Evolutionary conservation across 1,140 invertebrate genomes (phyloP).

Genomic region (Tetramorium simillimum): DNA sequence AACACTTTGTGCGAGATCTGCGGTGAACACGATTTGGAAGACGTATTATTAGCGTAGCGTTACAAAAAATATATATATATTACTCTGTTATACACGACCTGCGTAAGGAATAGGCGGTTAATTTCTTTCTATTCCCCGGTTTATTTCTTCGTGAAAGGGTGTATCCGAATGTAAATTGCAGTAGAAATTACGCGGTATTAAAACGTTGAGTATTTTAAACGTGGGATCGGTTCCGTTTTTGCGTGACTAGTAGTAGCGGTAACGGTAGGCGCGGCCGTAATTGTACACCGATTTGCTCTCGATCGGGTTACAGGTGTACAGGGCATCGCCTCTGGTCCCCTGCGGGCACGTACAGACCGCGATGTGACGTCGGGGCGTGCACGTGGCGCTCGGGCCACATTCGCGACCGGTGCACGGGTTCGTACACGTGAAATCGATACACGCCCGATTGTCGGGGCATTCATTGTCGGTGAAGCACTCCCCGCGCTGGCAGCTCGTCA

Average conservation of each 20-base stretch:
- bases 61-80: slow-evolving; percentile 21
- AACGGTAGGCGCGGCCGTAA: slow-evolving; percentile 61
- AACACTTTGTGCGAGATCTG: slow-evolving; percentile 44
- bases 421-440: slow-evolving; percentile 90
- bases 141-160: not conserved
- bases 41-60: not conserved
- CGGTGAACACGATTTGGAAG: slow-evolving; percentile 8
- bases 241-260: slow-evolving; percentile 59
- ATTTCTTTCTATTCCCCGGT: not conserved
- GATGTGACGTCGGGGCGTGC: slow-evolving; percentile 91
- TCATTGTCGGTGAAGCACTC: slow-evolving; percentile 91
- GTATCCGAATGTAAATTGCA: not conserved
- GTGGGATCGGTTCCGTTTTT: slow-evolving; percentile 1
- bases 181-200: slow-evolving; percentile 6
- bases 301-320: slow-evolving; percentile 83
- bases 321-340: slow-evolving; percentile 93
- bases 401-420: slow-evolving; percentile 91
- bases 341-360: slow-evolving; percentile 94
- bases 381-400: slow-evolving; percentile 87
- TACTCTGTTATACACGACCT: slow-evolving; percentile 35
- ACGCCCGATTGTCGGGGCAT: slow-evolving; percentile 90
- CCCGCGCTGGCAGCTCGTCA: slow-evolving; percentile 89
- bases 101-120: slow-evolving; percentile 15
- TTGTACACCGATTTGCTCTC: slow-evolving; percentile 62
- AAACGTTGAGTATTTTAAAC: slow-evolving; percentile 31